Evolutionary conservation across 2,113 vertebrate species (phyloP), one percentile per base, ranked within the genome.

Genomic region (Melanerpes aurifrons): DNA sequence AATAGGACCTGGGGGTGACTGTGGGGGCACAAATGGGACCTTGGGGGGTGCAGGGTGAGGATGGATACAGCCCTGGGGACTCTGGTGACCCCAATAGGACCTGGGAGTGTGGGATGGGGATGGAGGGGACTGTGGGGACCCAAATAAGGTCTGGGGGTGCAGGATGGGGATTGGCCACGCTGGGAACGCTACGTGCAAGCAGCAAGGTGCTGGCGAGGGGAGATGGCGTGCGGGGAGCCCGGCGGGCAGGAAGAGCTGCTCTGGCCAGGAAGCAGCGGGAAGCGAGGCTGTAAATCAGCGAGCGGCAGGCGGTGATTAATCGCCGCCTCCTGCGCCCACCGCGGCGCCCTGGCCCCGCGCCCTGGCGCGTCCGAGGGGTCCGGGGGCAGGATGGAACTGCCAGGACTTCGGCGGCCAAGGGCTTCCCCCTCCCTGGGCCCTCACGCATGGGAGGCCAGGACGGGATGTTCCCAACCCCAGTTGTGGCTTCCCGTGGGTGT

Each of bases 151-250:
- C 40, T 7, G 35, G 31, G 40, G 35, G 5, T 25, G 54, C 29
- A 14, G 22, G 8, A 6, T 8, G 56, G 56, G 43, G 17, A 3
- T 6, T 17, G 45, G 64, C 3, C 6, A 0, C 1, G 3, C 1
- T 0, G 7, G 58, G 82, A 26, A 3, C 4, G 0, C 16, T 24
- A 0, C 8, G 12, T 58, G 75, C 32, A 1, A 8, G 31, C 1
- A 25, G 12, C 12, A 11, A 2, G n/a, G n/a, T 2, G 21, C 47
- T 10, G 84, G 63, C 62, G 7, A 15, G 6, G 43, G 57, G 59
- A 35, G 32, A 1, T 89, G 85, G 70, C 70, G 70, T 78, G 95
- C n/a, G 4, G 91, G 86, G 54, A 68, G 73, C 47, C 10, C 8
- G 3, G 29, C 56, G 2, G 29, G 67, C 67, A 69, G 67, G 67